Conservation (phyloP, 1,140 invertebrate genomes). For the Hydropsyche tenuis region DNA sequence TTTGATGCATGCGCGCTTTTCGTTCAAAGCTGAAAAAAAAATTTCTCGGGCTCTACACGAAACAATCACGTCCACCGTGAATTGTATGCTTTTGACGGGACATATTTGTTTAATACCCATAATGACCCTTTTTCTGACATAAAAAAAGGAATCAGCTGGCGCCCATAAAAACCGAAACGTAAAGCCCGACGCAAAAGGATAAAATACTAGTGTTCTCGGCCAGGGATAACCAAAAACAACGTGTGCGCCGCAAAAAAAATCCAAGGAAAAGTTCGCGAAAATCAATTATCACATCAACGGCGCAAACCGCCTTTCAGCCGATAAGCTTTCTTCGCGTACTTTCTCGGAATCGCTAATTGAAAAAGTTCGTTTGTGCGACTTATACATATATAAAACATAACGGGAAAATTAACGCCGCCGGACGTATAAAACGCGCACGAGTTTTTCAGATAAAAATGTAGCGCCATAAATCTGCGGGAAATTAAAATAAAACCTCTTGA, state of each 20-base stretch:
- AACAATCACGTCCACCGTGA: conserved; percentile 2
- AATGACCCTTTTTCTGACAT: conserved; percentile 24
- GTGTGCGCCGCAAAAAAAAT: neutral
- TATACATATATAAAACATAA: too few species aligned
- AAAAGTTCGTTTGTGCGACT: too few species aligned
- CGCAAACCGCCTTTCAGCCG: too few species aligned
- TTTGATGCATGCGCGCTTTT: conserved; percentile 2
- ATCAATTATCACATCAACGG: too few species aligned
- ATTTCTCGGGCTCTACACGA: neutral
- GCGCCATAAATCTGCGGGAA: too few species aligned
- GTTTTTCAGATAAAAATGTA: too few species aligned
- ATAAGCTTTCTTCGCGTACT: neutral
- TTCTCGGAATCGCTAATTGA: neutral
- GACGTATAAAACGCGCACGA: too few species aligned
- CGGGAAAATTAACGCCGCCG: too few species aligned
- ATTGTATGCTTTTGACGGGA: conserved; percentile 18
- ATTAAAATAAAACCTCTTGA: neutral
- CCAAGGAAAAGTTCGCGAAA: too few species aligned
- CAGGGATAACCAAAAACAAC: conserved; percentile 16
- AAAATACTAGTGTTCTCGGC: conserved; percentile 13
- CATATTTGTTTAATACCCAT: conserved; percentile 38
- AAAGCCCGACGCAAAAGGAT: conserved; percentile 23
- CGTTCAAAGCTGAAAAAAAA: too few species aligned
- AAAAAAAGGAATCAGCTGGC: conserved; percentile 27
- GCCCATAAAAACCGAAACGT: conserved; percentile 30